phyloP scores from a whole-genome alignment of 2,888 invertebrate genomes.

The Anthrax anthrax region DNA sequence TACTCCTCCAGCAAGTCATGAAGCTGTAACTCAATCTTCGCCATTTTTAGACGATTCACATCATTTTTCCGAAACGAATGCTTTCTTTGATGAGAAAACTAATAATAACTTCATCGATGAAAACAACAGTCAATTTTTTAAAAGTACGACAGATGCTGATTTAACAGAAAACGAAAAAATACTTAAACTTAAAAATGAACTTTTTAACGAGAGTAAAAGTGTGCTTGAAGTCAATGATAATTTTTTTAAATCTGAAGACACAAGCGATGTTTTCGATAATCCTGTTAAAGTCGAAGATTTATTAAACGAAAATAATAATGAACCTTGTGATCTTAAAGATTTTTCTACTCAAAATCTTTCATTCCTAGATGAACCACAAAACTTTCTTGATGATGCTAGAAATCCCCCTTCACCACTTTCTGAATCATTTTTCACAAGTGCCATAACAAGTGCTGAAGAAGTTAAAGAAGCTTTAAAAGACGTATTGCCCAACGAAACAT shows the following conservation, averaged over 20 bases:
- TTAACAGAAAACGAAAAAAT: constrained; percentile 31
- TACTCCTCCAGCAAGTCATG: constrained; percentile 78
- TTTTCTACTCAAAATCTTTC: constrained; percentile 33
- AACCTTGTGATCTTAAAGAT: constrained; percentile 28
- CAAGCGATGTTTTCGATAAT: constrained; percentile 21
- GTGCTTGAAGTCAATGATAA: constrained; percentile 27
- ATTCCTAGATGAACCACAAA: constrained; percentile 33
- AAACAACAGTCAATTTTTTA: constrained; percentile 23
- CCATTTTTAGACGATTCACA: constrained; percentile 33
- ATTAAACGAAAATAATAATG: constrained; percentile 25
- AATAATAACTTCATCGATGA: constrained; percentile 22
- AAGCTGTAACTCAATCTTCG: constrained; percentile 42
- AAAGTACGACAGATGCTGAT: constrained; percentile 18
- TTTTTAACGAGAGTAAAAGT: constrained; percentile 18
- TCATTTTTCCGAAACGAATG: constrained; percentile 28
- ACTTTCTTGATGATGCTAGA: constrained; percentile 45
- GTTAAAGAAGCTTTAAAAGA: constrained; percentile 76
- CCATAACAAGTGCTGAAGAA: constrained; percentile 75
- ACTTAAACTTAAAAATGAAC: constrained; percentile 26
- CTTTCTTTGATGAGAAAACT: constrained; percentile 31
- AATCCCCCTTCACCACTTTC: constrained; percentile 68
- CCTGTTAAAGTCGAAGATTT: constrained; percentile 29
- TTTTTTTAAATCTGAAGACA: constrained; percentile 14
- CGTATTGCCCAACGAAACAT: constrained; percentile 64
- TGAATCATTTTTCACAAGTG: constrained; percentile 64